Evolutionary conservation across 2,113 vertebrate species (phyloP).

Genomic region (Suricata suricatta): DNA sequence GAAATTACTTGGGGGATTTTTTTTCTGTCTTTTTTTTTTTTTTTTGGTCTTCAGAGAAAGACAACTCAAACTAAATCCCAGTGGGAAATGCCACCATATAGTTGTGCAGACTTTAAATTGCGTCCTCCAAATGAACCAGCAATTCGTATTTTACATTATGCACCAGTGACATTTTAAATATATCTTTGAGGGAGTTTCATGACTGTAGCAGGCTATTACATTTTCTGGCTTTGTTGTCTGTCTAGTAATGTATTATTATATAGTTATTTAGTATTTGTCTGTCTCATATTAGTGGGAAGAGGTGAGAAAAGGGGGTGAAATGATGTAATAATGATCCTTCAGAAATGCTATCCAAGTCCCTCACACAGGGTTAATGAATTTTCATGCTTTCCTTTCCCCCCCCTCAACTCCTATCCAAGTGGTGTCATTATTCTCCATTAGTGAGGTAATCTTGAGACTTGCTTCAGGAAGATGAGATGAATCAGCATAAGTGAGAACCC

Average conservation of each 20-base stretch:
- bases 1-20: background rate
- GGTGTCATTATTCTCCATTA: constrained; percentile 65
- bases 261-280: constrained; percentile 63
- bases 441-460: constrained; percentile 60
- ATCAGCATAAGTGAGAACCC: background rate
- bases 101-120: constrained; percentile 38
- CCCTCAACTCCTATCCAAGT: background rate
- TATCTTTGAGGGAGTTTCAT: constrained; percentile 68
- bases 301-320: constrained; percentile 17
- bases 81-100: background rate
- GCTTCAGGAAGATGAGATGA: constrained; percentile 45
- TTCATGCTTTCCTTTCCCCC: constrained; percentile 19
- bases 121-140: constrained; percentile 64
- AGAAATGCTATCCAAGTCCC: constrained; percentile 31
- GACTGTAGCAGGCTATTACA: constrained; percentile 58
- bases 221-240: constrained; percentile 69
- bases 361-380: constrained; percentile 52
- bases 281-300: constrained; percentile 35
- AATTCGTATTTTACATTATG: constrained; percentile 65
- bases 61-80: constrained; percentile 38
- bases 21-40: background rate
- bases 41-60: constrained; percentile 10
- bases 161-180: constrained; percentile 73
- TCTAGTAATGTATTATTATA: constrained; percentile 58
- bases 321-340: constrained; percentile 59